phyloP scores from a whole-genome alignment of 2,797 vertebrate species.

The Apogon talboti region DNA sequence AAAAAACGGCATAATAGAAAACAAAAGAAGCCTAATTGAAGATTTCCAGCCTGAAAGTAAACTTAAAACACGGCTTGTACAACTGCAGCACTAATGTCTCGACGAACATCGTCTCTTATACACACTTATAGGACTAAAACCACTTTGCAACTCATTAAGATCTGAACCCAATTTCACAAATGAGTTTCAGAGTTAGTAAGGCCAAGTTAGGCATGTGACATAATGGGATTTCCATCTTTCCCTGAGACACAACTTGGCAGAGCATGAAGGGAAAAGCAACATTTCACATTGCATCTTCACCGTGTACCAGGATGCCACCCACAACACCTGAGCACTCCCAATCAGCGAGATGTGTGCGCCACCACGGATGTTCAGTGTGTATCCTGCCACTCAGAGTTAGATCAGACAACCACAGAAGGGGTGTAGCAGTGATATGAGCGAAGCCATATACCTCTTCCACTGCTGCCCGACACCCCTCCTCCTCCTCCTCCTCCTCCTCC shows the following conservation, averaged over 20 bases:
- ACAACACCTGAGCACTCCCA: constrained; percentile 80
- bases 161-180: constrained; percentile 76
- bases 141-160: constrained; percentile 76
- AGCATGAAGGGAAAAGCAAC: constrained; percentile 73
- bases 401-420: constrained; percentile 44
- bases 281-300: constrained; percentile 72
- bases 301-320: constrained; percentile 72
- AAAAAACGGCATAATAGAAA: constrained; percentile 4
- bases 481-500: constrained; percentile 31
- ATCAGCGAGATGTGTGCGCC: constrained; percentile 47
- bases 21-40: constrained; percentile 15
- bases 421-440: constrained; percentile 49
- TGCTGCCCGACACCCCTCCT: constrained; percentile 36
- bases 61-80: constrained; percentile 38
- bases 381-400: constrained; percentile 61
- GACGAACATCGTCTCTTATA: constrained; percentile 60
- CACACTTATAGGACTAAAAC: constrained; percentile 59
- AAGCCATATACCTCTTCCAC: constrained; percentile 61
- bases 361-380: constrained; percentile 34
- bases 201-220: constrained; percentile 77
- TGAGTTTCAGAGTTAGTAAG: constrained; percentile 74
- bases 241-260: constrained; percentile 79
- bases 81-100: constrained; percentile 23
- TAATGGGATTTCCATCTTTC: constrained; percentile 81
- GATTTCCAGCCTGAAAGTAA: constrained; percentile 35